Percentiles rank a stretch among this genome's conserved stretches.
Conservation (phyloP, 1,140 invertebrate species). For the Euglossa dilemma region DNA sequence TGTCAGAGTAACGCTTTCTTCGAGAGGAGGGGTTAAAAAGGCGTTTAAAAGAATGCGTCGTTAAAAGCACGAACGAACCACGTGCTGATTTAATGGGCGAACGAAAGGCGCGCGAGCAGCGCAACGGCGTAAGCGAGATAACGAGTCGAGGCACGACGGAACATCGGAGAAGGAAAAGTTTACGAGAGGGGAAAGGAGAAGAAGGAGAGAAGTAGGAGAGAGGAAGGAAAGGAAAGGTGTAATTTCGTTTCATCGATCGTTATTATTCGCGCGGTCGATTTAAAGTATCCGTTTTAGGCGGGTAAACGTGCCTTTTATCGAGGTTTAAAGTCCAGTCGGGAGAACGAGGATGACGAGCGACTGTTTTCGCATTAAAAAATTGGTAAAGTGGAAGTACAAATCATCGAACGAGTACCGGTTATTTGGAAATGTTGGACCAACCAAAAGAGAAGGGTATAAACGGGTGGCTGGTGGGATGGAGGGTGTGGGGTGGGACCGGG, state of each 20-base stretch:
- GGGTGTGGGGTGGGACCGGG: not conserved
- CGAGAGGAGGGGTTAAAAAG: conserved; percentile 41
- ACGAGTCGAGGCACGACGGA: not conserved
- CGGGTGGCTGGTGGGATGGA: conserved; percentile 13
- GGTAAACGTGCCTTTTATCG: not conserved
- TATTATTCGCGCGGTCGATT: not conserved
- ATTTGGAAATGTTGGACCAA: conserved; percentile 74
- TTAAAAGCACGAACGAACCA: conserved; percentile 63
- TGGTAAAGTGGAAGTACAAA: conserved; percentile 78
- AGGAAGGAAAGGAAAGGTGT: not conserved
- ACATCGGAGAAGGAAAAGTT: not conserved
- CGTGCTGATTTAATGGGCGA: conserved; percentile 51
- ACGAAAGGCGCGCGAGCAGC: not conserved
- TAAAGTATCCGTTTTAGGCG: not conserved
- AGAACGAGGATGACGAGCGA: not conserved
- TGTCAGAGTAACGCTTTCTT: conserved; percentile 56
- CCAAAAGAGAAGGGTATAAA: conserved; percentile 54
- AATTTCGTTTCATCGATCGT: not conserved
- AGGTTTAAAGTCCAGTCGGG: not conserved
- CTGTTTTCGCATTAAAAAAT: conserved; percentile 76
- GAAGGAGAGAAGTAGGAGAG: not conserved
- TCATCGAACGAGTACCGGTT: conserved; percentile 72
- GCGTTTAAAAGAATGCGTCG: conserved; percentile 64
- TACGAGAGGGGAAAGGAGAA: not conserved
- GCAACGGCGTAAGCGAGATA: not conserved